phyloP scores from a whole-genome alignment of 2,797 vertebrate genomes.

The Coregonus suidteri region DNA sequence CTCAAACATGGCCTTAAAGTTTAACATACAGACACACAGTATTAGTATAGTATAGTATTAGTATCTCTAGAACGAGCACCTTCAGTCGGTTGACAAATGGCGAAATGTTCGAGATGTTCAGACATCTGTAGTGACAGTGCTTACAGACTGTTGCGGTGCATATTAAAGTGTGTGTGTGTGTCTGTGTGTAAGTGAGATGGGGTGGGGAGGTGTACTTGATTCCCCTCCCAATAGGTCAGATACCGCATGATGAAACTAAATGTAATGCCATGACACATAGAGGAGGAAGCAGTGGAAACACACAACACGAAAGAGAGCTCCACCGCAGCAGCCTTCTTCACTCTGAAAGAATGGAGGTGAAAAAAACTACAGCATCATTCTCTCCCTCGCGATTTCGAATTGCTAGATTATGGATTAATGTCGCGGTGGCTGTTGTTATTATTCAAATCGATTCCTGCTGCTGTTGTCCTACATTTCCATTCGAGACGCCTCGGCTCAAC shows the following conservation, averaged over 20 bases:
- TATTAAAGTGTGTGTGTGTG: not conserved
- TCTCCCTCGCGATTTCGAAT: not conserved
- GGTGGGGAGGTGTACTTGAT: not conserved
- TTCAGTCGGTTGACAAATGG: too few relatives aligned
- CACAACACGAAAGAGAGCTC: not conserved
- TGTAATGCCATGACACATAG: conserved; percentile 38
- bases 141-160: not conserved
- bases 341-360: not conserved
- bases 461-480: conserved; percentile 2
- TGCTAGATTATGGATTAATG: conserved; percentile 3
- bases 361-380: not conserved
- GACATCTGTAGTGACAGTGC: not conserved
- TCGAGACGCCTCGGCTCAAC: not conserved
- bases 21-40: too few relatives aligned
- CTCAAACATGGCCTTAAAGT: too few relatives aligned
- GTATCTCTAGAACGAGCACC: too few relatives aligned
- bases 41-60: too few relatives aligned
- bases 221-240: not conserved
- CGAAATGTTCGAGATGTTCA: too few relatives aligned
- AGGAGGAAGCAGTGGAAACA: conserved; percentile 27
- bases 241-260: conserved; percentile 58
- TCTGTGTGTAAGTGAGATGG: not conserved
- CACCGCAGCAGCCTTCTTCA: not conserved
- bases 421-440: not conserved
- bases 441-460: not conserved